phyloP scores from a whole-genome alignment of 2,113 vertebrate genomes.

The Myotis yumanensis region DNA sequence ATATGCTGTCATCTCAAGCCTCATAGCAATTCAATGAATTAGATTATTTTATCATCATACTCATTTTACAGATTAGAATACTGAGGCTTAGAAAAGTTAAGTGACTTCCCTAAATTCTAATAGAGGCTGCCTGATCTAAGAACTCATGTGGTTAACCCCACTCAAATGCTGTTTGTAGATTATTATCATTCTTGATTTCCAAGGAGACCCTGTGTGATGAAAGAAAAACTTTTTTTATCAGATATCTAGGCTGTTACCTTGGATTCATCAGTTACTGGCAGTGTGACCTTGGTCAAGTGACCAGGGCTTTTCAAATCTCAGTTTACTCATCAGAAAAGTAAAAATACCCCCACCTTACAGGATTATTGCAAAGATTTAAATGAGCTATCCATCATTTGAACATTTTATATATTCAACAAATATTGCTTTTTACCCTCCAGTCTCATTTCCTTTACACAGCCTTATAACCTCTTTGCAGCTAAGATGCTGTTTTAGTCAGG shows the following conservation, averaged over 20 bases:
- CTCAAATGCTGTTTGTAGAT: neutral
- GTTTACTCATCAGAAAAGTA: constrained; percentile 7
- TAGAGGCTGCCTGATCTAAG: neutral
- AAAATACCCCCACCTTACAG: neutral
- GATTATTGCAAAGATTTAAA: neutral
- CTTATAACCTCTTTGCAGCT: neutral
- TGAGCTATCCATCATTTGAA: neutral
- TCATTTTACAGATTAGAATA: neutral
- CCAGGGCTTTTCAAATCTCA: neutral
- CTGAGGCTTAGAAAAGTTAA: constrained; percentile 19
- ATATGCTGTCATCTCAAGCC: neutral
- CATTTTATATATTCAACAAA: neutral
- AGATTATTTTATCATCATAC: constrained; percentile 8
- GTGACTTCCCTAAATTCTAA: constrained; percentile 26
- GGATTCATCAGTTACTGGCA: neutral
- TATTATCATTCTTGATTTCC: neutral
- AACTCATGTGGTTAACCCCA: neutral
- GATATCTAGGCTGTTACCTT: neutral
- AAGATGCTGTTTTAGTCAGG: neutral
- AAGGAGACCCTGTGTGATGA: neutral
- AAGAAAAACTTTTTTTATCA: neutral
- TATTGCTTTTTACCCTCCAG: neutral
- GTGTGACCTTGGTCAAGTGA: neutral
- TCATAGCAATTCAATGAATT: constrained; percentile 37
- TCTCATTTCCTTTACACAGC: neutral